These are phyloP conservation scores for Drosophila erecta DNA, from an alignment of 1,140 invertebrate species.

Conservation along the genomic window DNA sequence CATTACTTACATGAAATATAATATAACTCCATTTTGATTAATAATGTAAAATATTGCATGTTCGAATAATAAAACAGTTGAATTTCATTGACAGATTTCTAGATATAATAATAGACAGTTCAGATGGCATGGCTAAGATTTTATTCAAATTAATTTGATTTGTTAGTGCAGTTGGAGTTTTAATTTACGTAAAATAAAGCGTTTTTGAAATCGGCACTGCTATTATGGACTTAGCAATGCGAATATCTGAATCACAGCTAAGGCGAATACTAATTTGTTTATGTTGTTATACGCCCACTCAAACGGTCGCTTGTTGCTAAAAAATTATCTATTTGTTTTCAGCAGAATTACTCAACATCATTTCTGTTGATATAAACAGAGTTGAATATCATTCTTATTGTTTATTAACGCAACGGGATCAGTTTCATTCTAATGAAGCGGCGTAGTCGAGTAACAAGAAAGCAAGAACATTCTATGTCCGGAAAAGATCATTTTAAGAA, in stretches of 20 bases:
- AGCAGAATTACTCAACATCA: neutral
- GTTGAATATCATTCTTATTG: neutral
- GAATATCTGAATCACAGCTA: slow-evolving; percentile 7
- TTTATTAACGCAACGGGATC: neutral
- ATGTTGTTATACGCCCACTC: slow-evolving; percentile 10
- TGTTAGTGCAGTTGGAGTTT: neutral
- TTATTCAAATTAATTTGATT: neutral
- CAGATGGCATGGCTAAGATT: slow-evolving; percentile 7
- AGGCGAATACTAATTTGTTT: slow-evolving; percentile 16
- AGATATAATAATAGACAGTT: neutral
- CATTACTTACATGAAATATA: too few relatives aligned
- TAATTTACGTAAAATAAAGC: neutral
- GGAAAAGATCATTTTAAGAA: too few relatives aligned
- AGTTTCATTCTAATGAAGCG: neutral
- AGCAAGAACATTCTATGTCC: neutral
- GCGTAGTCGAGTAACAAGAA: too few relatives aligned
- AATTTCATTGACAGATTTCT: neutral
- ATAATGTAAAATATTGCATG: neutral
- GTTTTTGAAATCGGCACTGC: neutral
- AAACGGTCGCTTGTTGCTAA: neutral
- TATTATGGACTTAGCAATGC: slow-evolving; percentile 5
- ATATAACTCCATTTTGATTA: neutral
- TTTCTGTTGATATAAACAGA: neutral
- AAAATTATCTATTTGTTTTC: slow-evolving; percentile 23
- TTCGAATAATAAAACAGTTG: neutral